A percentile compares a stretch with the other conserved stretches of the same genome.
phyloP scores from a whole-genome alignment of 1,140 invertebrate genomes.

The Brachionus paranguensis region DNA sequence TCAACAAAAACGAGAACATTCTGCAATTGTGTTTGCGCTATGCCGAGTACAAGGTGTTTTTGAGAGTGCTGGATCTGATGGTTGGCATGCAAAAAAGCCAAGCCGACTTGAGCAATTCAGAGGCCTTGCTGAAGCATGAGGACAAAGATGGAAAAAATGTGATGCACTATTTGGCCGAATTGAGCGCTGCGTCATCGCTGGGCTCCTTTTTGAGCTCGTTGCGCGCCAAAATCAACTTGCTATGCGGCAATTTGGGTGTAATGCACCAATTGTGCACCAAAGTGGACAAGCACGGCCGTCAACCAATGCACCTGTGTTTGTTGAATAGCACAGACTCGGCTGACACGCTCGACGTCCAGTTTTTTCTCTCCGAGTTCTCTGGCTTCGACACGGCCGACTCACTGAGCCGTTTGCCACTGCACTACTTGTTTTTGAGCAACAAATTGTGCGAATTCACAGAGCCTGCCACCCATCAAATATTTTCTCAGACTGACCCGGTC shows the following conservation, averaged over 20 bases:
- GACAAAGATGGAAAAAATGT: background rate
- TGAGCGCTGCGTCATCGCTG: background rate
- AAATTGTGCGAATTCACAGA: slow-evolving; percentile 44
- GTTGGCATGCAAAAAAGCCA: background rate
- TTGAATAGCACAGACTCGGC: background rate
- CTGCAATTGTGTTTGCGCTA: background rate
- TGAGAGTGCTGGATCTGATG: background rate
- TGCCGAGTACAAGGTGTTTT: background rate
- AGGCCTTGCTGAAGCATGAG: background rate
- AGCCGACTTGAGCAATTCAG: background rate
- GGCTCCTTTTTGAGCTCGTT: background rate
- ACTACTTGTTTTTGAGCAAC: slow-evolving; percentile 41
- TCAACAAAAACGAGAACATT: slow-evolving; percentile 12
- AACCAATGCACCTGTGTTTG: background rate
- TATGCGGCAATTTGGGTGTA: background rate
- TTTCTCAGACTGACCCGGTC: slow-evolving; percentile 54
- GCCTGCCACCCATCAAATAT: slow-evolving; percentile 41
- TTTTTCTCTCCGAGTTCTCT: slow-evolving; percentile 46
- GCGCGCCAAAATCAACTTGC: background rate
- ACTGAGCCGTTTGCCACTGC: slow-evolving; percentile 45
- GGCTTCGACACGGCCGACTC: slow-evolving; percentile 44
- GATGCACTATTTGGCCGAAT: background rate
- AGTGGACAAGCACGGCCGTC: background rate
- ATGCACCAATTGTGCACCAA: background rate
- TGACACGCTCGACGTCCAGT: slow-evolving; percentile 41